Evolutionary conservation across 2,888 invertebrate genomes (phyloP).

Genomic region (Dione vanillae): DNA sequence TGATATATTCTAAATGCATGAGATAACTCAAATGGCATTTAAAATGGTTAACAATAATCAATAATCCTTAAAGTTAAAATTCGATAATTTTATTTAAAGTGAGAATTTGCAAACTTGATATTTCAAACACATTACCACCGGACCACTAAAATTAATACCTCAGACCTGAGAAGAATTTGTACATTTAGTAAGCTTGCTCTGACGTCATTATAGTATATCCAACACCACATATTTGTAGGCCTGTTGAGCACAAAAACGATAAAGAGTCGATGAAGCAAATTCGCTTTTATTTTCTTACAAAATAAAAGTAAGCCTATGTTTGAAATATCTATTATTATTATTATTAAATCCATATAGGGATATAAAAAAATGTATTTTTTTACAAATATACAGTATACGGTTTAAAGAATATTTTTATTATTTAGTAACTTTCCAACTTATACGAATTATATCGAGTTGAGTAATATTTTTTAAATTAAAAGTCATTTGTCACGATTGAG

Average conservation of each 20-base stretch:
- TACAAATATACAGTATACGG: not conserved
- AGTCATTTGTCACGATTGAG: no score
- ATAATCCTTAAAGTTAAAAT: no score
- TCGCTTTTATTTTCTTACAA: constrained; percentile 12
- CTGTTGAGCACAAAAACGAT: constrained; percentile 7
- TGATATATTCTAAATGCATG: no score
- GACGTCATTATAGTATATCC: not conserved
- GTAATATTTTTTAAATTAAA: not conserved
- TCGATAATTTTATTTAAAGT: no score
- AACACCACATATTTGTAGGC: not conserved
- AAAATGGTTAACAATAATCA: no score
- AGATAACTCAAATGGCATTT: no score
- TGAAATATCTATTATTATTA: not conserved
- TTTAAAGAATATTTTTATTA: not conserved
- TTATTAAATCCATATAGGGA: not conserved
- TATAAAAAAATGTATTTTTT: not conserved
- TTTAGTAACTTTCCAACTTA: not conserved
- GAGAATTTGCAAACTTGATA: no score
- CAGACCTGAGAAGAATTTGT: no score
- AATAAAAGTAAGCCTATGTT: constrained; percentile 8
- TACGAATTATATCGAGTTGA: not conserved
- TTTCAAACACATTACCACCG: no score
- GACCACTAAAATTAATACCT: no score
- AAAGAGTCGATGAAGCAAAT: constrained; percentile 6
- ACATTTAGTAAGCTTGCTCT: not conserved